These are phyloP conservation scores for Numenius arquata DNA, from an alignment of 2,113 vertebrate species.

Conservation along the genomic window DNA sequence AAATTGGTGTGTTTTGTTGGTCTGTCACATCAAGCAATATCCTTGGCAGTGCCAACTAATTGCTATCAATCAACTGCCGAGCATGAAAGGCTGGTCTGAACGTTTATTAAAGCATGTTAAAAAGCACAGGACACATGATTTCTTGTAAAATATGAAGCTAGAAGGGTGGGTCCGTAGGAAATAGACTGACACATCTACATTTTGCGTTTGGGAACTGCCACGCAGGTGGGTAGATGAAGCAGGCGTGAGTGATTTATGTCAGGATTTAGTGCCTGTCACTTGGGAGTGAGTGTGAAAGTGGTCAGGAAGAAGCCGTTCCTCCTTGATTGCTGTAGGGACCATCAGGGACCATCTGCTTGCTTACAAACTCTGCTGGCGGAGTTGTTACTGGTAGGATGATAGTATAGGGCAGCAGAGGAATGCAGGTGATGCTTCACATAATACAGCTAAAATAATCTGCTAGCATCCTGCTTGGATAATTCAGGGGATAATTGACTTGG, in stretches of 20 bases:
- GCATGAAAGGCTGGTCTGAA: slow-evolving; percentile 43
- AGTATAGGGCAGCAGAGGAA: background rate
- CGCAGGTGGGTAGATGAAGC: slow-evolving; percentile 49
- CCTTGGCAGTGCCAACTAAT: slow-evolving; percentile 60
- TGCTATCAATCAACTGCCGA: slow-evolving; percentile 43
- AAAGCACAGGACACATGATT: slow-evolving; percentile 19
- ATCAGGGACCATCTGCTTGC: slow-evolving; percentile 40
- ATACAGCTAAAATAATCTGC: background rate
- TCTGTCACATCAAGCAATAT: slow-evolving; percentile 66
- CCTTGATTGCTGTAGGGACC: slow-evolving; percentile 16
- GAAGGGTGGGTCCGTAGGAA: background rate
- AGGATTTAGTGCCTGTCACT: slow-evolving; percentile 44
- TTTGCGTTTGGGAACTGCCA: background rate
- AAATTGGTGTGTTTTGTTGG: slow-evolving; percentile 56
- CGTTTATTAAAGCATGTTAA: slow-evolving; percentile 19
- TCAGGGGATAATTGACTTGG: background rate
- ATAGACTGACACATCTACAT: background rate
- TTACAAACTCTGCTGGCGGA: background rate
- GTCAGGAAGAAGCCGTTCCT: slow-evolving; percentile 27
- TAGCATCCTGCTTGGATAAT: background rate
- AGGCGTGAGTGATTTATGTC: slow-evolving; percentile 52
- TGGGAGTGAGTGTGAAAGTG: slow-evolving; percentile 54
- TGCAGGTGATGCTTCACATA: background rate
- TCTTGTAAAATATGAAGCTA: background rate
- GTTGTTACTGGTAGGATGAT: background rate